Evolutionary conservation across 2,797 vertebrate species (phyloP).

Genomic region (Pipistrellus nathusii): DNA sequence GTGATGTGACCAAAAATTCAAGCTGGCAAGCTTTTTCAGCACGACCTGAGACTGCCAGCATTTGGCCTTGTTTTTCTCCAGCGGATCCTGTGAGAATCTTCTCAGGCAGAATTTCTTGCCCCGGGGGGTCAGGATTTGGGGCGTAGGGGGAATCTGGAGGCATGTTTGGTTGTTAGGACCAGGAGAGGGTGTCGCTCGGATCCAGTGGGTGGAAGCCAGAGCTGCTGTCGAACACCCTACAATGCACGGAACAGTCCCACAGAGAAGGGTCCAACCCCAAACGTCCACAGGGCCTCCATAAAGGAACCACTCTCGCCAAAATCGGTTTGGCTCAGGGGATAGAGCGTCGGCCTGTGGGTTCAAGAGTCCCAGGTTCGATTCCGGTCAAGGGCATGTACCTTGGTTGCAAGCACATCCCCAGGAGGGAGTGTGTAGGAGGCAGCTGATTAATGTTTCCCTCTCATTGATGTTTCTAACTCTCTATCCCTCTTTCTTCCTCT

Average conservation of each 20-base stretch:
- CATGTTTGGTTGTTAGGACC: not conserved
- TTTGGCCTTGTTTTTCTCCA: not conserved
- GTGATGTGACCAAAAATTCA: not conserved
- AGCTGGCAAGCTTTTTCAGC: not conserved
- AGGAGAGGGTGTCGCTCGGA: not conserved
- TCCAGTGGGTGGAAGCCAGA: not conserved
- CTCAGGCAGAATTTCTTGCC: not conserved
- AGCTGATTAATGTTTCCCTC: no score
- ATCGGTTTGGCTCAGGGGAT: no score
- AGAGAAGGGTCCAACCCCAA: not conserved
- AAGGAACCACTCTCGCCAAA: no score
- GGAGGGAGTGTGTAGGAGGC: no score
- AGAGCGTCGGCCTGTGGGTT: no score
- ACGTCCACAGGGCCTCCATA: no score
- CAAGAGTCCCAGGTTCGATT: no score
- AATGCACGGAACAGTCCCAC: not conserved
- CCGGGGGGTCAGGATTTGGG: not conserved
- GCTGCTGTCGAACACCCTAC: not conserved
- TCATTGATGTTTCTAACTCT: no score
- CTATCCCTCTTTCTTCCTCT: no score
- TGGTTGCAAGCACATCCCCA: no score
- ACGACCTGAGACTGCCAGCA: not conserved
- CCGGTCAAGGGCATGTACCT: no score
- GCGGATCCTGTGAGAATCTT: not conserved
- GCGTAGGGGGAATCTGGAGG: not conserved